A percentile compares a stretch with the other conserved stretches of the same genome.
Evolutionary conservation across 1,140 invertebrate genomes (phyloP).

Genomic region (Drosophila santomea): DNA sequence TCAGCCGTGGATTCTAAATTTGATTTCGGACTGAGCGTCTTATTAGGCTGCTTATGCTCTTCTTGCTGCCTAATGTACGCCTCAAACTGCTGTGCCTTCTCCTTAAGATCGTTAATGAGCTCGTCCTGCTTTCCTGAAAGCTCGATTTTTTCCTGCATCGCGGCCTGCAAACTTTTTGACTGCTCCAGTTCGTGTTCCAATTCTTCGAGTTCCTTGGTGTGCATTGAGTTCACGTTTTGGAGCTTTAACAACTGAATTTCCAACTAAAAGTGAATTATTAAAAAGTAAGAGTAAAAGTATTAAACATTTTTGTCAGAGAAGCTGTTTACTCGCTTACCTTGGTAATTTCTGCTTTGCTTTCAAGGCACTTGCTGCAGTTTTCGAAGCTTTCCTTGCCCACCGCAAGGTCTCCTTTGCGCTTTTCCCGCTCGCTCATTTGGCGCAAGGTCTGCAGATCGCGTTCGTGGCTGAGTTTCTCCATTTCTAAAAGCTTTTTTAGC

Average conservation of each 20-base stretch:
- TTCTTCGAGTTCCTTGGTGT: conserved; percentile 59
- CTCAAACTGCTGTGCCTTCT: conserved; percentile 86
- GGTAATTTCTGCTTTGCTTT: conserved; percentile 70
- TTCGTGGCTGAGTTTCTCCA: conserved; percentile 66
- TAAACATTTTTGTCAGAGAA: not conserved
- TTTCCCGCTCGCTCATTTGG: conserved; percentile 63
- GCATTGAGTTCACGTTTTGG: conserved; percentile 59
- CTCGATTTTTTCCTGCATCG: conserved; percentile 56
- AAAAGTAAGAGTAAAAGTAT: too few relatives aligned
- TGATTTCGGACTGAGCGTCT: conserved; percentile 16
- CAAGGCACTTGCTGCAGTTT: conserved; percentile 72
- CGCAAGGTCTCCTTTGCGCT: conserved; percentile 37
- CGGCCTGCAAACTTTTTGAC: conserved; percentile 39
- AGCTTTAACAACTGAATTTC: conserved; percentile 78
- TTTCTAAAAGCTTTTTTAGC: conserved; percentile 69
- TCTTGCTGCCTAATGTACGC: conserved; percentile 83
- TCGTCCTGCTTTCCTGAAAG: conserved; percentile 85
- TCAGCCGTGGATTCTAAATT: not conserved
- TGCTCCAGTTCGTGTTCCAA: conserved; percentile 54
- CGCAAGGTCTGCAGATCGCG: conserved; percentile 59
- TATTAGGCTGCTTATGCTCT: conserved; percentile 9
- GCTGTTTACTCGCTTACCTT: conserved; percentile 43
- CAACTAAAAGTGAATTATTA: conserved; percentile 37
- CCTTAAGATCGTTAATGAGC: conserved; percentile 85
- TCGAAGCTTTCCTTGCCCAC: conserved; percentile 49